phyloP scores from a whole-genome alignment of 2,113 vertebrate genomes.

The human (Homo sapiens) region DNA sequence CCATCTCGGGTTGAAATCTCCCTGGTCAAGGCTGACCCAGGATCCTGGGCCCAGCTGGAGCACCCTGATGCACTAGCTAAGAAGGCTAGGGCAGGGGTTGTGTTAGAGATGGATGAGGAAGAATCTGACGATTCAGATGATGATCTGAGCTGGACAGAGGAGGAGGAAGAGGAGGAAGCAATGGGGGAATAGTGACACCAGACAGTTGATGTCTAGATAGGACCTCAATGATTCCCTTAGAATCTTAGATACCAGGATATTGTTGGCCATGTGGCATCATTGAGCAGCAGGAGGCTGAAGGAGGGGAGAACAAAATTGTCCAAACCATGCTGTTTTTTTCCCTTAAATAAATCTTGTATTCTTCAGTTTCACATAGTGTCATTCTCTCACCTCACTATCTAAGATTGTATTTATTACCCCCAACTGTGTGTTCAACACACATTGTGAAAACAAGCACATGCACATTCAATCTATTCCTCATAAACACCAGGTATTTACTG shows the following conservation, averaged over 20 bases:
- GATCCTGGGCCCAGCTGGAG: slow-evolving; percentile 94
- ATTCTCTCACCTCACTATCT: slow-evolving; percentile 66
- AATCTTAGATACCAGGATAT: slow-evolving; percentile 18
- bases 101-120: slow-evolving; percentile 24
- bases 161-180: slow-evolving; percentile 78
- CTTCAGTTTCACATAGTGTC: slow-evolving; percentile 66
- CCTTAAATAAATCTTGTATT: slow-evolving; percentile 71
- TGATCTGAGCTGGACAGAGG: slow-evolving; percentile 87
- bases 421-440: not conserved
- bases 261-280: slow-evolving; percentile 24
- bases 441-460: slow-evolving; percentile 46
- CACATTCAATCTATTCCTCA: slow-evolving; percentile 24
- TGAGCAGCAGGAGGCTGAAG: slow-evolving; percentile 51
- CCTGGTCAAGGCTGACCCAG: slow-evolving; percentile 89
- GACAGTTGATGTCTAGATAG: not conserved
- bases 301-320: slow-evolving; percentile 55
- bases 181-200: slow-evolving; percentile 42
- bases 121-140: slow-evolving; percentile 81
- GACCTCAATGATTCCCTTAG: slow-evolving; percentile 15
- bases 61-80: slow-evolving; percentile 82
- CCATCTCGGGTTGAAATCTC: slow-evolving; percentile 94
- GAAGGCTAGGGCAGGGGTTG: slow-evolving; percentile 60
- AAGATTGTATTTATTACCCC: not conserved
- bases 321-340: slow-evolving; percentile 42
- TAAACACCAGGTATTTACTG: not conserved